A percentile compares a stretch with the other conserved stretches of the same genome.
phyloP scores from a whole-genome alignment of 1,140 invertebrate genomes.

The Sinella curviseta region DNA sequence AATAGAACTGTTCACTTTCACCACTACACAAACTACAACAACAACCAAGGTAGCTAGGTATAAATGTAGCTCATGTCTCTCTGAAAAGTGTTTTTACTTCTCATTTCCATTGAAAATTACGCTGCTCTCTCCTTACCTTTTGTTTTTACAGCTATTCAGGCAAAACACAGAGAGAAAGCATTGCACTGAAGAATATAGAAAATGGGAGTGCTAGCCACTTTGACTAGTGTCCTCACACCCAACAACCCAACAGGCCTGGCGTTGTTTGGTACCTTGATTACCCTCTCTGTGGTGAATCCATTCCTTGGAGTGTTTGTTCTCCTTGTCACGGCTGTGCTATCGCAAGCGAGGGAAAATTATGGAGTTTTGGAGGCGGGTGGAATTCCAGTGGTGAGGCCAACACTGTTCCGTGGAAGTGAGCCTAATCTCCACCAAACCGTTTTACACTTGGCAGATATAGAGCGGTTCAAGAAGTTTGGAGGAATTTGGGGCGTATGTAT shows the following conservation, averaged over 20 bases:
- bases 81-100: no score
- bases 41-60: no score
- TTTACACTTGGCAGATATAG: slow-evolving; percentile 42
- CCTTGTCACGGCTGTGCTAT: neutral
- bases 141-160: no score
- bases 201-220: neutral
- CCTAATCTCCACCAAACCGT: slow-evolving; percentile 42
- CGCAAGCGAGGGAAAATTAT: slow-evolving; percentile 36
- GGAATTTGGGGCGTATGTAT: slow-evolving; percentile 41
- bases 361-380: slow-evolving; percentile 39
- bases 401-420: slow-evolving; percentile 40
- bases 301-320: neutral
- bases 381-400: slow-evolving; percentile 42
- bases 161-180: neutral
- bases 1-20: no score
- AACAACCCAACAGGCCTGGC: neutral
- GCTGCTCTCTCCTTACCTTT: no score
- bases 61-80: no score
- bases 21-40: no score
- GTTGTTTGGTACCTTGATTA: neutral
- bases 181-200: neutral
- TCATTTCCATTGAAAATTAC: no score
- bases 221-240: neutral
- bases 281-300: neutral
- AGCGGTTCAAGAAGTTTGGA: slow-evolving; percentile 43